phyloP scores from a whole-genome alignment of 64 coral and sea anemone genomes.

The Acropora yongei region DNA sequence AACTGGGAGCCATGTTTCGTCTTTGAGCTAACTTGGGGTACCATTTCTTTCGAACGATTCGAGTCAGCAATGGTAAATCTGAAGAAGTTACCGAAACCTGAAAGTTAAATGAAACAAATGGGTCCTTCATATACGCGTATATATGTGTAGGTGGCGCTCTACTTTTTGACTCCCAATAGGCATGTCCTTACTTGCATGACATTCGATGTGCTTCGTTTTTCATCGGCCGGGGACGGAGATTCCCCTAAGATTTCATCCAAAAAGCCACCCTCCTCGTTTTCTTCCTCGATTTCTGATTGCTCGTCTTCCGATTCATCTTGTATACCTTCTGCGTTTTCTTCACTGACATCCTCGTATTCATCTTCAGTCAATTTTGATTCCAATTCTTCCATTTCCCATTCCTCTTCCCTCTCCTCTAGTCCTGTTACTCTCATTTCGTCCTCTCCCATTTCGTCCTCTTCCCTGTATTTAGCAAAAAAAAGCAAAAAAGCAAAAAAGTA shows the following conservation, averaged over 20 bases:
- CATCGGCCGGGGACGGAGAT: neutral
- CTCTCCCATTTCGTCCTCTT: neutral
- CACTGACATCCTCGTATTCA: neutral
- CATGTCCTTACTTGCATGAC: conserved; percentile 3
- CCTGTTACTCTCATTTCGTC: conserved; percentile 21
- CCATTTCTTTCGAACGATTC: conserved; percentile 16
- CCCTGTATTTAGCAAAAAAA: neutral
- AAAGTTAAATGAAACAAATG: neutral
- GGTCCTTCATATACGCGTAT: no score
- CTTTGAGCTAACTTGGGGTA: conserved; percentile 4
- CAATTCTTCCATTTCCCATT: conserved; percentile 8
- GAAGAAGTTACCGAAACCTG: conserved; percentile 8
- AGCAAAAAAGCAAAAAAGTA: neutral
- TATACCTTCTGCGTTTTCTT: neutral
- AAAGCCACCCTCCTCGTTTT: conserved; percentile 19
- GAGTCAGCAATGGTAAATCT: neutral
- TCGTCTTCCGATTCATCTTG: neutral
- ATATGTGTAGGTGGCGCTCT: neutral
- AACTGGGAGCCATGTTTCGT: neutral
- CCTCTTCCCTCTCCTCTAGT: conserved; percentile 18
- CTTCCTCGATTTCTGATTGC: neutral
- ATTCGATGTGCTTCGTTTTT: neutral
- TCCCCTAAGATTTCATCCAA: conserved; percentile 33
- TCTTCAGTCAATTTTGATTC: neutral
- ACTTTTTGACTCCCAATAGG: neutral